These are phyloP conservation scores for Leptopilina drosophilae DNA, from an alignment of 2,888 invertebrate species.

Conservation along the genomic window DNA sequence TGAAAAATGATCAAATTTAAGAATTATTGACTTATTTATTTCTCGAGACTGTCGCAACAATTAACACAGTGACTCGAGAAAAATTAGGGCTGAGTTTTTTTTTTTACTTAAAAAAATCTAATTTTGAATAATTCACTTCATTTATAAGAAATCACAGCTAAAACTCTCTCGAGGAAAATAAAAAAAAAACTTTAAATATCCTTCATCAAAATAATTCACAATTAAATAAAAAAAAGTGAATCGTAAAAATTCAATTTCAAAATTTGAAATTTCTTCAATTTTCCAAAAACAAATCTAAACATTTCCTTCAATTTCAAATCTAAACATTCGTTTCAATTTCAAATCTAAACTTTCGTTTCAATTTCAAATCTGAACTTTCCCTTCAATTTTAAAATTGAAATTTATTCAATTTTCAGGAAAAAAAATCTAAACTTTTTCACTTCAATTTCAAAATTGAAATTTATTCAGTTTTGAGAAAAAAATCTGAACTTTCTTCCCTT, in stretches of 20 bases:
- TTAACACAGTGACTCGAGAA: conserved; percentile 15
- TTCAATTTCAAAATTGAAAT: no score
- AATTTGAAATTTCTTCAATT: neutral
- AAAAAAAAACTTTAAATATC: neutral
- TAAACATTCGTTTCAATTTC: no score
- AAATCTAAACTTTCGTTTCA: no score
- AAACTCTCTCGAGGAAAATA: neutral
- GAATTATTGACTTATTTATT: conserved; percentile 35
- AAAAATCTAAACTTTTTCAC: no score
- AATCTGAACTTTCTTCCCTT: neutral
- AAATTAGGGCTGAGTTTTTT: neutral
- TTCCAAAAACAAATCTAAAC: neutral
- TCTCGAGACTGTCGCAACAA: conserved; percentile 26
- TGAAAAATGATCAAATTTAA: neutral
- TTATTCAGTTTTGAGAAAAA: no score
- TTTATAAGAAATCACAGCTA: neutral
- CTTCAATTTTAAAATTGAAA: no score
- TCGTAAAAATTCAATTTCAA: conserved; percentile 2
- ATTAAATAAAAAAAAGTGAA: conserved; percentile 6
- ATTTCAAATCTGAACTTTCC: no score
- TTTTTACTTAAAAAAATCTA: neutral
- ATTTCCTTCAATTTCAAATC: no score
- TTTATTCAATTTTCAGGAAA: no score
- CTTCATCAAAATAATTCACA: neutral
- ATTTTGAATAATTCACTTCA: neutral